Conservation (phyloP, 2,888 invertebrate species). For the Xestia sexstrigata region DNA sequence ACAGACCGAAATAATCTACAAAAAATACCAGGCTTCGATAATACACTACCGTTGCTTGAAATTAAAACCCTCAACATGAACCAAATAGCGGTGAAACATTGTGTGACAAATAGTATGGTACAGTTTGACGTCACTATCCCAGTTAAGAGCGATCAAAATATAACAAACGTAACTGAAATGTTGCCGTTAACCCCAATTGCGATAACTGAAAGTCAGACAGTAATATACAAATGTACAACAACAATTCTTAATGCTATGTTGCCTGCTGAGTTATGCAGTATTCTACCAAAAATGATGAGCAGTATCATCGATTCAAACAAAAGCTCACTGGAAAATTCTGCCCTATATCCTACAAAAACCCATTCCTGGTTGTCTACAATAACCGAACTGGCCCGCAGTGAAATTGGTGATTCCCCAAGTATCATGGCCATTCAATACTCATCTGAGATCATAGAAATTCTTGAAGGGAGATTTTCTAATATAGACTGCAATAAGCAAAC, state of each 20-base stretch:
- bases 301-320: slow-evolving; percentile 69
- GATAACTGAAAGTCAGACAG: slow-evolving; percentile 72
- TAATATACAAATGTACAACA: slow-evolving; percentile 81
- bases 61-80: slow-evolving; percentile 76
- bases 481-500: slow-evolving; percentile 14
- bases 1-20: slow-evolving; percentile 54
- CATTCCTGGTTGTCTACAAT: slow-evolving; percentile 71
- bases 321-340: slow-evolving; percentile 19
- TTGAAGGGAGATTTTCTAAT: slow-evolving; percentile 64
- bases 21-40: slow-evolving; percentile 78
- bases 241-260: slow-evolving; percentile 81
- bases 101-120: slow-evolving; percentile 79
- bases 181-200: slow-evolving; percentile 72
- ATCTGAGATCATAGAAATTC: slow-evolving; percentile 53
- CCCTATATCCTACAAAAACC: slow-evolving; percentile 60
- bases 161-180: slow-evolving; percentile 63
- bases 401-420: slow-evolving; percentile 46
- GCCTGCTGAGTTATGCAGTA: slow-evolving; percentile 84
- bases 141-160: slow-evolving; percentile 54
- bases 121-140: slow-evolving; percentile 82
- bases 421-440: slow-evolving; percentile 27
- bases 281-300: slow-evolving; percentile 80
- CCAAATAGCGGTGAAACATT: slow-evolving; percentile 81
- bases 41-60: slow-evolving; percentile 74
- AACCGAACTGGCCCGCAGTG: slow-evolving; percentile 65